phyloP scores from a whole-genome alignment of 1,140 invertebrate species.

The Sitodiplosis mosellana region DNA sequence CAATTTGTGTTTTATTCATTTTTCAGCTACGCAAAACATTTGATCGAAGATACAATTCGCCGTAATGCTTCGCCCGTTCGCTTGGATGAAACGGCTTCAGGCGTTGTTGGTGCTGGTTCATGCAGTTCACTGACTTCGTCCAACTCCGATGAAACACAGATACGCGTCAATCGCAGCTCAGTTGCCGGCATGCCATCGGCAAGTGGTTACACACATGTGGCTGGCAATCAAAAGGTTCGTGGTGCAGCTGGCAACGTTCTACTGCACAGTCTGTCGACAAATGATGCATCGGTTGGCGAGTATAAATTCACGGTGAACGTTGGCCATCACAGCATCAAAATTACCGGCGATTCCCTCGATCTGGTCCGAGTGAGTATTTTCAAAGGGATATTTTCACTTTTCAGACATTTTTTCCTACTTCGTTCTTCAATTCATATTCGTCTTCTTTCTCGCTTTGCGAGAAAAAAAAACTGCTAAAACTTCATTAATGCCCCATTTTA shows the following conservation, averaged over 20 bases:
- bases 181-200: constrained; percentile 4
- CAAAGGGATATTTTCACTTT: neutral
- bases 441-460: neutral
- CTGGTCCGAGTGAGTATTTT: constrained; percentile 36
- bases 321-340: constrained; percentile 60
- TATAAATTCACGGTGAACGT: constrained; percentile 72
- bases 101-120: constrained; percentile 32
- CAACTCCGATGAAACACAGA: constrained; percentile 46
- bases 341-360: constrained; percentile 64
- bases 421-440: constrained; percentile 4
- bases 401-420: neutral
- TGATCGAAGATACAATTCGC: constrained; percentile 82
- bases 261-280: constrained; percentile 61
- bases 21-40: constrained; percentile 63
- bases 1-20: too few relatives aligned
- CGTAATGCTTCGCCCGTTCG: constrained; percentile 79
- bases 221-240: constrained; percentile 1
- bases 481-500: too few relatives aligned
- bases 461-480: too few relatives aligned
- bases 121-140: constrained; percentile 52
- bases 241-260: constrained; percentile 38
- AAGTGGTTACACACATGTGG: too few relatives aligned
- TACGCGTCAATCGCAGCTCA: constrained; percentile 16
- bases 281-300: constrained; percentile 65
- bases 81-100: constrained; percentile 27